Base-by-base conservation (phyloP, 2,113 vertebrate genomes). In the Eidolon helvum region DNA sequence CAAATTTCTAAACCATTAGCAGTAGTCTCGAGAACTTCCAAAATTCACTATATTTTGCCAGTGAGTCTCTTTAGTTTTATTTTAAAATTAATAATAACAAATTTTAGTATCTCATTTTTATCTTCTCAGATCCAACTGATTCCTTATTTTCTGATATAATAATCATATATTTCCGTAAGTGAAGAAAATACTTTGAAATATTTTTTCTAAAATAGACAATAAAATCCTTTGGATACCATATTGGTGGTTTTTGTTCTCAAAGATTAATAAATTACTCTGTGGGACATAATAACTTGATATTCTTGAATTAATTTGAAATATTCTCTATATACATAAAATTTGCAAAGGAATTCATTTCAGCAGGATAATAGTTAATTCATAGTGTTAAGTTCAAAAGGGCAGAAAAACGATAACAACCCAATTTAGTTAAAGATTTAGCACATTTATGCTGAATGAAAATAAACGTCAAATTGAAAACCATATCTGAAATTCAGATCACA, bases 401-500 rank as follows among this genome's bases (percentile, higher is more conserved):
- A 97, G 90, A 77, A 98, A 97, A 97, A 98, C 97, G 97, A 98
- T 97, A 98, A 95, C 96, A 90, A 96, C 28, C 78, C 96, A 98
- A 98, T 97, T 97, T 98, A 97, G 71, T 79, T 97, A 96, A 97
- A 95, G 82, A 95, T 90, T 55, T 55, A 92, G 66, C 43, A 77
- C 63, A 92, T 85, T 55, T 72, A 97, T 96, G 95, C 97, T 96
- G 84, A 88, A 96, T 93, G 92, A 98, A 98, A 98, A 98, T 98
- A 98, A 98, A 98, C 97, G 94, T 98, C 97, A 96, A 95, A 89
- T 71, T 91, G 95, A 97, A 98, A 98, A 96, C 94, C 72, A 53
- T 96, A 98, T 98, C 98, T 98, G 97, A 98, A 98, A 98, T 98
- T 98, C 97, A 98, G 96, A 98, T 98, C 98, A 97, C 96, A 98